Percentiles rank a stretch among this genome's conserved stretches.
These are phyloP conservation scores for Turdus rufiventris DNA, from an alignment of 2,113 vertebrate genomes.

Conservation along the genomic window DNA sequence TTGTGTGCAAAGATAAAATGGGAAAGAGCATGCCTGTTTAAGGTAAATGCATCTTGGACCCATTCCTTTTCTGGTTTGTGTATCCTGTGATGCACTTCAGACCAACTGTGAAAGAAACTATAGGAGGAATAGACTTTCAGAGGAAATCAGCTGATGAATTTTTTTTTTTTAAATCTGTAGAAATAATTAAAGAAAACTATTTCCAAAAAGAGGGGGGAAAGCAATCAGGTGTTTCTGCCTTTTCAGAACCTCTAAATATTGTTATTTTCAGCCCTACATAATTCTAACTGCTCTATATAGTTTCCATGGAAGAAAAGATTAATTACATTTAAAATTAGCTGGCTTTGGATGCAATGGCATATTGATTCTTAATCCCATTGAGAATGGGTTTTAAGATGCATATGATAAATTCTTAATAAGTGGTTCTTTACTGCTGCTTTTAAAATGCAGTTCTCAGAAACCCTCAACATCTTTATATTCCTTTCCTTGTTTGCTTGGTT, in stretches of 20 bases:
- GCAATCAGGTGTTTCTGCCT: background rate
- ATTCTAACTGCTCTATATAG: background rate
- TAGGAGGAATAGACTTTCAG: background rate
- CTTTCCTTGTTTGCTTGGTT: background rate
- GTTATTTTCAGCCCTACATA: background rate
- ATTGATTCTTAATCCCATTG: background rate
- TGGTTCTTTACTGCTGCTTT: background rate
- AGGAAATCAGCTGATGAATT: background rate
- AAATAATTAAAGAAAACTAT: background rate
- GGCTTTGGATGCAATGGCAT: background rate
- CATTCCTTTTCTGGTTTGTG: background rate
- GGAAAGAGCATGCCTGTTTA: background rate
- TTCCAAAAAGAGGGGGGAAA: background rate
- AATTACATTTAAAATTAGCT: background rate
- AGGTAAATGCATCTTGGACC: background rate
- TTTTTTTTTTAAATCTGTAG: background rate
- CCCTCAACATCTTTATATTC: background rate
- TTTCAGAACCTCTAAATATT: background rate
- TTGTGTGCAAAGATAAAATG: background rate
- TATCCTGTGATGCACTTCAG: background rate
- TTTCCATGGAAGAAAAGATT: background rate
- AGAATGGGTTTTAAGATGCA: background rate
- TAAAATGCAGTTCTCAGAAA: background rate
- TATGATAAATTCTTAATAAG: conserved; percentile 1
- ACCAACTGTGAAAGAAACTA: background rate